phyloP scores from a whole-genome alignment of 1,140 invertebrate genomes.

The Drosophila saltans region DNA sequence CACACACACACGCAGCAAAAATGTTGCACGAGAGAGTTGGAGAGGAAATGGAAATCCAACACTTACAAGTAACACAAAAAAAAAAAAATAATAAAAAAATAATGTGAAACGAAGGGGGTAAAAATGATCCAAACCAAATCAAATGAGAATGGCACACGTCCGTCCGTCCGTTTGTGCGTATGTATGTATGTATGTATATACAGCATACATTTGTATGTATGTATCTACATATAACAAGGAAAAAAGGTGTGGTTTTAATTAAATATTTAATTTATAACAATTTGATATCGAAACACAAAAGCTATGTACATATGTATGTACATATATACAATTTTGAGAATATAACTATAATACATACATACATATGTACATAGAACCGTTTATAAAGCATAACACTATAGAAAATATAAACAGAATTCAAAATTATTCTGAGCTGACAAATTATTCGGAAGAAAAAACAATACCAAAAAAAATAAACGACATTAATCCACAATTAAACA shows the following conservation, averaged over 20 bases:
- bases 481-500: not conserved
- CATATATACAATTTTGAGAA: not conserved
- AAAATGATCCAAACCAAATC: slow-evolving; percentile 15
- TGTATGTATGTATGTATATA: not conserved
- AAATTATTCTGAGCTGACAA: slow-evolving; percentile 2
- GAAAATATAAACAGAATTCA: not conserved
- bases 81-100: not conserved
- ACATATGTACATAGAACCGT: not conserved
- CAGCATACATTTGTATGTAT: not conserved
- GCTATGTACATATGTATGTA: not conserved
- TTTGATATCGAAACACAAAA: not conserved
- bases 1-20: slow-evolving; percentile 10
- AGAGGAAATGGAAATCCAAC: slow-evolving; percentile 44
- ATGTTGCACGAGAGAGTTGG: slow-evolving; percentile 26
- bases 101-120: not conserved
- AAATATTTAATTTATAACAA: not conserved
- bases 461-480: too few relatives aligned
- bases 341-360: not conserved
- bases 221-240: not conserved
- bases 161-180: not conserved
- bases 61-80: slow-evolving; percentile 18
- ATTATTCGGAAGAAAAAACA: not conserved
- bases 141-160: slow-evolving; percentile 16
- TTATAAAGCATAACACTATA: not conserved
- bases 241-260: not conserved